Conservation (phyloP, 1,140 invertebrate genomes). For the Euura saliciscinereae region DNA sequence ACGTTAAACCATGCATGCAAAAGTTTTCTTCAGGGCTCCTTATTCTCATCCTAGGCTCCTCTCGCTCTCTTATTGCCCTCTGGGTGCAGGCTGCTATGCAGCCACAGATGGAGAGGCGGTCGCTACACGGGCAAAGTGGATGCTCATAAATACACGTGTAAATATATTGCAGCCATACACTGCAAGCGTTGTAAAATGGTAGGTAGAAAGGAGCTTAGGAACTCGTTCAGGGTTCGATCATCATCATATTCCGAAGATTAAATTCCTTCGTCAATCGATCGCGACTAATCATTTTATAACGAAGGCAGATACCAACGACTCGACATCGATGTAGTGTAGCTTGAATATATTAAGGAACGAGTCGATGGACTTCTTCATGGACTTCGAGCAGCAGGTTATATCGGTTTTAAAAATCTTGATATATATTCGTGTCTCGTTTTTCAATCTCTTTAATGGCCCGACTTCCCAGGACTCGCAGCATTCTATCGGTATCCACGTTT, state of each 20-base stretch:
- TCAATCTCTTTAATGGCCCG: background rate
- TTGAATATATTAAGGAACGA: background rate
- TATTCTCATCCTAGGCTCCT: conserved; percentile 20
- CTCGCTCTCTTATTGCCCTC: conserved; percentile 20
- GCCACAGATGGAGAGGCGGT: conserved; percentile 15
- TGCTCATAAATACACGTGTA: conserved; percentile 54
- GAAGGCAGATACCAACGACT: background rate
- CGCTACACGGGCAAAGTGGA: conserved; percentile 35
- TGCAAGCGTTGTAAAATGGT: conserved; percentile 44
- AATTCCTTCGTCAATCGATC: conserved; percentile 15
- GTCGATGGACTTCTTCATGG: background rate
- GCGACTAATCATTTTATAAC: conserved; percentile 7
- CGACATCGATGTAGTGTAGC: background rate
- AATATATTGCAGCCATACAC: conserved; percentile 52
- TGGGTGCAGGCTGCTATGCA: conserved; percentile 21
- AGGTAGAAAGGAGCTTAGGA: too few relatives aligned
- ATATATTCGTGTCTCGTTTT: background rate
- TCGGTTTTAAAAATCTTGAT: background rate
- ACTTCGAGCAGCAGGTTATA: background rate
- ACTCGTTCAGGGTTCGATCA: too few relatives aligned
- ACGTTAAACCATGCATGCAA: background rate
- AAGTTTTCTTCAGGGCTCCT: too few relatives aligned
- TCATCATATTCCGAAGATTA: too few relatives aligned
- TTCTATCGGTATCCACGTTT: background rate
- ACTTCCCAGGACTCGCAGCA: background rate